Conservation (phyloP, 2,113 vertebrate species). For the Poeciliopsis retropinna region DNA sequence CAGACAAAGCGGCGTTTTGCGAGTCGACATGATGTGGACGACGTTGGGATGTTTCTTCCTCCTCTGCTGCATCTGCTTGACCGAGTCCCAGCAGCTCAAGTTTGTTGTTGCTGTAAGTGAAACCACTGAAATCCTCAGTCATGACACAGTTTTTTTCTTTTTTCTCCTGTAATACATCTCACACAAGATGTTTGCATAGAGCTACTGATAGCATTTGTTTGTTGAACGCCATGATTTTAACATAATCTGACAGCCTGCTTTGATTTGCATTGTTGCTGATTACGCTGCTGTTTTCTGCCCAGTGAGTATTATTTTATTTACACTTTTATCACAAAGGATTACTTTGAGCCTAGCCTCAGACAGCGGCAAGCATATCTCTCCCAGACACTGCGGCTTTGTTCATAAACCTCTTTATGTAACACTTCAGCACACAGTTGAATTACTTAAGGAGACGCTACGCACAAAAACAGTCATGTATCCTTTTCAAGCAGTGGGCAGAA, state of each 20-base stretch:
- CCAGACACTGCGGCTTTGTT: constrained; percentile 57
- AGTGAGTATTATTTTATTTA: constrained; percentile 54
- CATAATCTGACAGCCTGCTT: constrained; percentile 32
- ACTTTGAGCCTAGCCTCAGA: constrained; percentile 58
- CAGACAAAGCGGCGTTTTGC: neutral
- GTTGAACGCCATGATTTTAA: constrained; percentile 10
- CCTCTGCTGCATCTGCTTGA: constrained; percentile 39
- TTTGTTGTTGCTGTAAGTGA: constrained; percentile 73
- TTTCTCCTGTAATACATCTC: neutral
- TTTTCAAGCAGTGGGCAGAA: neutral
- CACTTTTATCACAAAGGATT: constrained; percentile 66
- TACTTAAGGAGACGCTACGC: neutral
- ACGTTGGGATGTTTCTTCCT: constrained; percentile 45
- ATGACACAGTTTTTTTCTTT: neutral
- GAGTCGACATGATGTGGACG: constrained; percentile 46
- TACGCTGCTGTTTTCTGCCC: constrained; percentile 47
- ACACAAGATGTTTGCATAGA: neutral
- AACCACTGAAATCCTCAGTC: neutral
- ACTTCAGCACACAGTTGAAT: constrained; percentile 15
- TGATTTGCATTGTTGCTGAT: constrained; percentile 43
- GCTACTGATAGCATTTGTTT: constrained; percentile 18
- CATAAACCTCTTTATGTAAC: constrained; percentile 65
- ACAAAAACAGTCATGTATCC: constrained; percentile 6
- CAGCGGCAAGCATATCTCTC: constrained; percentile 52
- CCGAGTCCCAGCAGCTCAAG: constrained; percentile 62